Percentiles rank a stretch among this genome's conserved stretches.
phyloP scores from a whole-genome alignment of 2,888 invertebrate genomes.

The Leucozona laternaria region DNA sequence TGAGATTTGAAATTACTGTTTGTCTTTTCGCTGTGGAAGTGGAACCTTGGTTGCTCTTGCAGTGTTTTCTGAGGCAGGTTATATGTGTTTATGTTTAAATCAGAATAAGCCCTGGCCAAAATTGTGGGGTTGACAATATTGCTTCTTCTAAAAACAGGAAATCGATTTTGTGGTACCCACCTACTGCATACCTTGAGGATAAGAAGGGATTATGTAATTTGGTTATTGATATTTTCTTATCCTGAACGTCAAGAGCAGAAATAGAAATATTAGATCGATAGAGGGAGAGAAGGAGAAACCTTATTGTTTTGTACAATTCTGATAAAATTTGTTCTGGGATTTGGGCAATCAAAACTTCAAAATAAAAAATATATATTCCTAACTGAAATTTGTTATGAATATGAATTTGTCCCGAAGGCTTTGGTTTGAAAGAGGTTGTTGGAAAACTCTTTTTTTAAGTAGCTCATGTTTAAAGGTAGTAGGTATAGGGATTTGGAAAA shows the following conservation, averaged over 20 bases:
- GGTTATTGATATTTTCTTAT: conserved; percentile 48
- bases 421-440: not conserved
- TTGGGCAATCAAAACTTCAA: not conserved
- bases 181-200: conserved; percentile 29
- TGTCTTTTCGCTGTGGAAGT: not conserved
- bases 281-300: not conserved
- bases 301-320: conserved; percentile 1
- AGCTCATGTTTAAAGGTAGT: too few species aligned
- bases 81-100: conserved; percentile 21
- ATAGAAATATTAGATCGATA: not conserved
- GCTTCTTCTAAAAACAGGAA: conserved; percentile 25
- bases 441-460: not conserved
- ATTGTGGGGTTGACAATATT: not conserved
- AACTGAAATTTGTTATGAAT: conserved; percentile 12
- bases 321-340: conserved; percentile 8
- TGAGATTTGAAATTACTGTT: conserved; percentile 25
- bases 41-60: not conserved
- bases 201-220: conserved; percentile 41
- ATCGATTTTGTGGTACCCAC: conserved; percentile 17
- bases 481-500: too few species aligned
- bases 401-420: not conserved
- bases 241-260: not conserved
- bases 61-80: too few species aligned
- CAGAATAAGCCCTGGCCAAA: not conserved
- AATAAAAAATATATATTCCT: not conserved